These are phyloP conservation scores for Fragum sueziense DNA, from an alignment of 2,888 invertebrate species.

Conservation along the genomic window DNA sequence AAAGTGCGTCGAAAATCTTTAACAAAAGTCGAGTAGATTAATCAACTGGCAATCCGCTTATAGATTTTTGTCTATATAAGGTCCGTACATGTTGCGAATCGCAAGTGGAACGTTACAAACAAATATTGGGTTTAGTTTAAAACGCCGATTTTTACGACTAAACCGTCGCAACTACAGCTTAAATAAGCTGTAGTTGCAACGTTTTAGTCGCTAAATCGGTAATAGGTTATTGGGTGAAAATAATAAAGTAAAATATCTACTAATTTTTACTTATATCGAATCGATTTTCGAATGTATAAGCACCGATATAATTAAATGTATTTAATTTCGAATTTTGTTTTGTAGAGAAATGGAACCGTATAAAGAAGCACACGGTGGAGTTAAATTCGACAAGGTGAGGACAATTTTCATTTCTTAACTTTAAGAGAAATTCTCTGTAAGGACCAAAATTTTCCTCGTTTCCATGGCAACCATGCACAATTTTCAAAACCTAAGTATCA, in stretches of 20 bases:
- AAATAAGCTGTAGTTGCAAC: too few relatives aligned
- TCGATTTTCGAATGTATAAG: neutral
- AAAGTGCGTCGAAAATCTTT: neutral
- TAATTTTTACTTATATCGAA: neutral
- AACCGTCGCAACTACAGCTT: too few relatives aligned
- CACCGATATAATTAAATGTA: too few relatives aligned
- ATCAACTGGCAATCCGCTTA: neutral
- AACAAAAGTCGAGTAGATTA: neutral
- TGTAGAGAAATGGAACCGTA: neutral
- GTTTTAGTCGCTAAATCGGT: too few relatives aligned
- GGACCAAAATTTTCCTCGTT: too few relatives aligned
- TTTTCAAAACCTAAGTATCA: too few relatives aligned
- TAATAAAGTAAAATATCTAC: neutral
- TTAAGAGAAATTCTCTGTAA: too few relatives aligned
- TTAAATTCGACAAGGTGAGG: neutral
- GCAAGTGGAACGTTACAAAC: neutral
- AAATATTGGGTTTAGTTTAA: neutral
- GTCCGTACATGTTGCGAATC: neutral
- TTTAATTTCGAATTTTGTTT: neutral
- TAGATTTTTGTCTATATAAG: neutral
- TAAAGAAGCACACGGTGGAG: neutral
- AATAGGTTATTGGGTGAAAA: neutral
- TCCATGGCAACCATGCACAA: too few relatives aligned
- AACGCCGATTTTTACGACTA: too few relatives aligned
- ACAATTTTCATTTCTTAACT: neutral